Evolutionary conservation across 2,888 invertebrate species (phyloP), one percentile per base, ranked within the genome.

Genomic region (Drosophila kambysellisi): DNA sequence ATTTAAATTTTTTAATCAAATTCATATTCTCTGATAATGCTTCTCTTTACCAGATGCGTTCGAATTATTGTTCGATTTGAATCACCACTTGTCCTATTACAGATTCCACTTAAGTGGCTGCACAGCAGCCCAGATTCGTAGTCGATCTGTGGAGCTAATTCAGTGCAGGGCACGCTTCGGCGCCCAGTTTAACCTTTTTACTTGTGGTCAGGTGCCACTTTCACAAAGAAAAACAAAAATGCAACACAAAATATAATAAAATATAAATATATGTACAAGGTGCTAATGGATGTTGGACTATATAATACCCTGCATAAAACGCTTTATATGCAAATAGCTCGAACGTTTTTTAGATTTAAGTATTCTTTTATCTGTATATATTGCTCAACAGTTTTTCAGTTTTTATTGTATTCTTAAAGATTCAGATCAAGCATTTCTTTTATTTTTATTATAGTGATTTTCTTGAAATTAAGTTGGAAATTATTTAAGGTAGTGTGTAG

Each of bases 101-200:
- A 67, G 46, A 52, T 33, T 58, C 29, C 59, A 60, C 52, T 72
- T 66, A 67, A 66, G 51, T 66, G 39, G 39, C 39, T 61, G 39
- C 58, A 51, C 58, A 61, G 41, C 65, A 77, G 59, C 50, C 52
- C 25, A 68, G 60, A 59, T 75, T 66, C 50, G 39, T 25, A 41
- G 59, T 50, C 35, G 39, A 43, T 46, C 46, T 46, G 46, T 46
- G 29, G 8, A 46, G 43, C 17, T 46, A 56, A 74, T 63, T 76
- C 43, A 51, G 66, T 60, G 65, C 59, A 78, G 83, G 79, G 84
- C 87, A 86, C 78, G 87, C 74, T 83, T 74, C 76, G 74, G 69
- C 76, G 82, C 76, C 77, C 87, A 82, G 73, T 87, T 90, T 88
- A 89, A 85, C 85, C 83, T 88, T 82, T 82, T 83, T 69, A 70